These are phyloP conservation scores for Crepidodera aurea DNA, from an alignment of 2,888 invertebrate species.

Conservation along the genomic window DNA sequence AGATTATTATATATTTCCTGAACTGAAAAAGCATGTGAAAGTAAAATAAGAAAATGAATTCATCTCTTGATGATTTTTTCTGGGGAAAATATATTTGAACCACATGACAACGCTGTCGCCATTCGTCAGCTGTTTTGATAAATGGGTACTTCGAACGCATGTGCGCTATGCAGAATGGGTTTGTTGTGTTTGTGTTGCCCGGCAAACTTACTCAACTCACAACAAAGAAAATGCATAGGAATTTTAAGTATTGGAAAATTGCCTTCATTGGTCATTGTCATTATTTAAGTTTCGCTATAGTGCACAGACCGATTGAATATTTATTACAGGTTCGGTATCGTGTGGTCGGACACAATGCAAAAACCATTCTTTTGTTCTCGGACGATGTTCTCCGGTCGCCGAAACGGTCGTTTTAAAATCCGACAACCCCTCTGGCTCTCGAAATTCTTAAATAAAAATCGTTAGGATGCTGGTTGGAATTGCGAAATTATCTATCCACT, in stretches of 20 bases:
- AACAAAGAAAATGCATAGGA: conserved; percentile 28
- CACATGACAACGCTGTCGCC: conserved; percentile 12
- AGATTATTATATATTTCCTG: no score
- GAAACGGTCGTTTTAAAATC: no score
- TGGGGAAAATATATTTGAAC: no score
- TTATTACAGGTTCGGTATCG: neutral
- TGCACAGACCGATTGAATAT: conserved; percentile 10
- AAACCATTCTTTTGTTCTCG: neutral
- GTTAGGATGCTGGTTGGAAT: no score
- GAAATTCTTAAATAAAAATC: no score
- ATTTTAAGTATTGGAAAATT: conserved; percentile 24
- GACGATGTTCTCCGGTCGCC: no score
- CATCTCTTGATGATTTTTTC: no score
- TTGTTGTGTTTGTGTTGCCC: conserved; percentile 22
- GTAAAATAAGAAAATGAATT: no score
- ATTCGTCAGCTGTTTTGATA: conserved; percentile 32
- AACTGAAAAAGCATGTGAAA: no score
- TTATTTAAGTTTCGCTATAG: neutral
- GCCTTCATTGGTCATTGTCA: neutral
- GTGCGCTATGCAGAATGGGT: conserved; percentile 21
- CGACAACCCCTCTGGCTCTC: no score
- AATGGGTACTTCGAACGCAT: conserved; percentile 22
- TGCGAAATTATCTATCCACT: no score
- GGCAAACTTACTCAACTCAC: conserved; percentile 7
- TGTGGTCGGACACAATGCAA: neutral